Evolutionary conservation across 2,888 invertebrate species (phyloP).

Genomic region (Dastarcus helophoroides): DNA sequence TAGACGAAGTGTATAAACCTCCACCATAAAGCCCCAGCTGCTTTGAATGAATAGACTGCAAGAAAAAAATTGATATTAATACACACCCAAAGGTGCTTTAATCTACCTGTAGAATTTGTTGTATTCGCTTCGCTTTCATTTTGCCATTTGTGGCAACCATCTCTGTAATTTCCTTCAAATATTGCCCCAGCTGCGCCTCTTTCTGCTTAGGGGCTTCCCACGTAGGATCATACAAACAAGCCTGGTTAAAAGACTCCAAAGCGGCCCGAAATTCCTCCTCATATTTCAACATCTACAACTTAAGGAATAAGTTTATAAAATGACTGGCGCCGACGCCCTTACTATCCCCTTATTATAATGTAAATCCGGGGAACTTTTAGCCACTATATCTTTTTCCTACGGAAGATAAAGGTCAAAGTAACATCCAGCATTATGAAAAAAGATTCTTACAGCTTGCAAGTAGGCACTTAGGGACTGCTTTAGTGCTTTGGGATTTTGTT

Average conservation of each 20-base stretch:
- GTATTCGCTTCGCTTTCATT: constrained; percentile 59
- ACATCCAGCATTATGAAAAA: constrained; percentile 2
- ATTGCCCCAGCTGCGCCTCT: constrained; percentile 49
- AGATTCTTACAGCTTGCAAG: constrained; percentile 55
- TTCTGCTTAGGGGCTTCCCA: constrained; percentile 60
- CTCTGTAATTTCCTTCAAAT: constrained; percentile 52
- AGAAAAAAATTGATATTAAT: constrained; percentile 3
- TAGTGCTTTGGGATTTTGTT: constrained; percentile 59
- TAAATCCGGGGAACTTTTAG: constrained; percentile 64
- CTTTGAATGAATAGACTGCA: constrained; percentile 46
- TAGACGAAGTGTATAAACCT: constrained; percentile 43
- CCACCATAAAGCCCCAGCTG: constrained; percentile 58
- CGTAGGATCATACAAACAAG: constrained; percentile 59
- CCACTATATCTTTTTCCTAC: constrained; percentile 59
- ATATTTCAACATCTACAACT: constrained; percentile 58
- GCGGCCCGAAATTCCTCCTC: constrained; percentile 65
- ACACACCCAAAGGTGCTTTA: constrained; percentile 3
- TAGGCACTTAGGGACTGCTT: constrained; percentile 71
- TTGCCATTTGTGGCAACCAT: constrained; percentile 57
- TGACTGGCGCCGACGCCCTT: too few species aligned
- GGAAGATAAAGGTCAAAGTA: neutral
- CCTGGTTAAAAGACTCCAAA: constrained; percentile 54
- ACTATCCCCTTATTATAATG: constrained; percentile 78
- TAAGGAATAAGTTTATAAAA: neutral
- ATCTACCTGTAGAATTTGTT: constrained; percentile 52